Percentiles rank a stretch among this genome's conserved stretches.
These are phyloP conservation scores for Myotis findleyi DNA, from an alignment of 2,797 vertebrate species.

Conservation along the genomic window DNA sequence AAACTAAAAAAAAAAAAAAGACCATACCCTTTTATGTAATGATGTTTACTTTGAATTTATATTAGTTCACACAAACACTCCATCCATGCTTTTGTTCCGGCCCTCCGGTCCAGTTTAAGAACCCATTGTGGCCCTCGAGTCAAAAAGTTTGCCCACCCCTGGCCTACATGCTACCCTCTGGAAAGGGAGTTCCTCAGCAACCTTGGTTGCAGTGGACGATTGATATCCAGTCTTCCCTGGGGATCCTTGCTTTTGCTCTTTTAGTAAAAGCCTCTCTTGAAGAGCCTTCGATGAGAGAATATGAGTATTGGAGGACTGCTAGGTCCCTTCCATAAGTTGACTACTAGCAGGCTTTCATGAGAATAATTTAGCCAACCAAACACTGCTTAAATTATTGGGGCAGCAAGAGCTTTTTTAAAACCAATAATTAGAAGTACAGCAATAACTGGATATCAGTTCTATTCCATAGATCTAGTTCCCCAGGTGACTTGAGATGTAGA, in stretches of 20 bases:
- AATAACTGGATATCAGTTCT: constrained; percentile 44
- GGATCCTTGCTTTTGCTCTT: constrained; percentile 47
- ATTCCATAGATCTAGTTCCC: not conserved
- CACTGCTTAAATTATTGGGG: constrained; percentile 40
- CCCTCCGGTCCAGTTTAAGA: too few relatives aligned
- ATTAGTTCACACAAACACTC: too few relatives aligned
- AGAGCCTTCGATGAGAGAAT: constrained; percentile 28
- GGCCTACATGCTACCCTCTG: not conserved
- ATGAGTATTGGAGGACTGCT: not conserved
- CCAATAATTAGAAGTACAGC: not conserved
- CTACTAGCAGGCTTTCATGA: not conserved
- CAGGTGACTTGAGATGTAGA: constrained; percentile 38
- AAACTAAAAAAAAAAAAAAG: too few relatives aligned
- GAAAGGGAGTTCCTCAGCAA: constrained; percentile 26
- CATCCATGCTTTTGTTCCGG: too few relatives aligned
- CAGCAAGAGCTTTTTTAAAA: constrained; percentile 28
- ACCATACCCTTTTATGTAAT: too few relatives aligned
- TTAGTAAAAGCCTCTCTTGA: constrained; percentile 30
- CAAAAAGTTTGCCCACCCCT: too few relatives aligned
- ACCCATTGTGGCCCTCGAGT: too few relatives aligned
- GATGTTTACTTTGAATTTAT: too few relatives aligned
- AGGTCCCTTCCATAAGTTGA: constrained; percentile 12
- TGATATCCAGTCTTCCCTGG: not conserved
- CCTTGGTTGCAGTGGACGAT: not conserved
- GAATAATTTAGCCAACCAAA: constrained; percentile 33